These are phyloP conservation scores for Serilophus lunatus DNA, from an alignment of 2,113 vertebrate species.

Conservation along the genomic window DNA sequence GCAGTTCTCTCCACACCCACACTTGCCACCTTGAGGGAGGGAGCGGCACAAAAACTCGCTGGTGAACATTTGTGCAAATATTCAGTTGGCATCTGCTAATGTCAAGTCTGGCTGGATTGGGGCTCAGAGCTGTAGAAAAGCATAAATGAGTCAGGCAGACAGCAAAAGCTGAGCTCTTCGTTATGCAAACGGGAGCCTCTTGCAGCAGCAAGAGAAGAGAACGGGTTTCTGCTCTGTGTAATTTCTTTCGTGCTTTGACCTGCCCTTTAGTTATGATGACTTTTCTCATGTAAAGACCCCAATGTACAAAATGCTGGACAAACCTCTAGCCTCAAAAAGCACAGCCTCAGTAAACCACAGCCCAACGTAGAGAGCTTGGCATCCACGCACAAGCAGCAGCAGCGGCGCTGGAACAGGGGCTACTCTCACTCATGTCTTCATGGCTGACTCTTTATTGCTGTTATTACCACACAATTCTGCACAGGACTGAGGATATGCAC, in stretches of 20 bases:
- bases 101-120: conserved; percentile 63
- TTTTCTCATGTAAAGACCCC: not conserved
- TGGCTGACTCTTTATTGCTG: not conserved
- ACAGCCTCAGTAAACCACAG: not conserved
- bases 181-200: conserved; percentile 26
- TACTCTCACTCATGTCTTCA: fast-evolving
- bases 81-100: conserved; percentile 64
- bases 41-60: conserved; percentile 23
- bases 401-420: fast-evolving
- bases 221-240: fast-evolving
- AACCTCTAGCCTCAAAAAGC: not conserved
- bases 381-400: not conserved
- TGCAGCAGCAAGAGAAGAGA: not conserved
- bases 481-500: fast-evolving
- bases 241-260: not conserved
- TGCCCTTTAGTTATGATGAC: not conserved
- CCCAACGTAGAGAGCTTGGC: not conserved
- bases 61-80: conserved; percentile 63
- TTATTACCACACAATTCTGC: not conserved
- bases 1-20: conserved; percentile 36
- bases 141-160: conserved; percentile 46
- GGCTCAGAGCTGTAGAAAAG: conserved; percentile 29
- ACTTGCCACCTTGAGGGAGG: conserved; percentile 62
- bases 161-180: not conserved
- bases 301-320: not conserved